These are phyloP conservation scores for Andrena dorsata DNA, from an alignment of 2,888 invertebrate species.

Conservation along the genomic window DNA sequence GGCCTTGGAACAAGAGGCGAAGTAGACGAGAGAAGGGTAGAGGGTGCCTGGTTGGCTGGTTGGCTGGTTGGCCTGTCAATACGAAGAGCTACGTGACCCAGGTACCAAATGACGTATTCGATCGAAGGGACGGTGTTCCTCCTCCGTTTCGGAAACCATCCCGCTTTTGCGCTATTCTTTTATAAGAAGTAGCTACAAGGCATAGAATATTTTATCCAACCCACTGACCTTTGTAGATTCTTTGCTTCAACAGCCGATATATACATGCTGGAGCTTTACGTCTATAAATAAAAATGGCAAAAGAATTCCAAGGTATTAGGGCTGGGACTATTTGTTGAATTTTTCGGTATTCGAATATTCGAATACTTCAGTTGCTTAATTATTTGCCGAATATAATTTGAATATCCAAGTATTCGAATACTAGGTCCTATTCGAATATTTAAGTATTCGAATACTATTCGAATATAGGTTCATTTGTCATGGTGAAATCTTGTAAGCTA, in stretches of 20 bases:
- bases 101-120: slow-evolving; percentile 80
- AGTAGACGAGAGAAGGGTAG: slow-evolving; percentile 55
- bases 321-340: no score
- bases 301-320: neutral
- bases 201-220: slow-evolving; percentile 28
- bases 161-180: slow-evolving; percentile 61
- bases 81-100: slow-evolving; percentile 83
- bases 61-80: slow-evolving; percentile 82
- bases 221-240: no score
- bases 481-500: no score
- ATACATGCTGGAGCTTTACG: neutral
- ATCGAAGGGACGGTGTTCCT: slow-evolving; percentile 65
- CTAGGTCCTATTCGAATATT: no score
- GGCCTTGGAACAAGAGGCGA: slow-evolving; percentile 65
- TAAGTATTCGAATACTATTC: no score
- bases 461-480: no score
- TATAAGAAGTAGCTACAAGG: slow-evolving; percentile 32
- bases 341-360: no score
- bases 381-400: no score
- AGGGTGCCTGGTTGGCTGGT: slow-evolving; percentile 59
- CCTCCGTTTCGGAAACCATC: slow-evolving; percentile 56
- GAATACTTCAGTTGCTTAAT: no score
- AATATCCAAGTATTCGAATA: no score
- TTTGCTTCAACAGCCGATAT: neutral
- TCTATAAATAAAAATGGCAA: neutral